Evolutionary conservation across 2,113 vertebrate genomes (phyloP), one percentile per base, ranked within the genome.

Genomic region (Siniperca knerii): DNA sequence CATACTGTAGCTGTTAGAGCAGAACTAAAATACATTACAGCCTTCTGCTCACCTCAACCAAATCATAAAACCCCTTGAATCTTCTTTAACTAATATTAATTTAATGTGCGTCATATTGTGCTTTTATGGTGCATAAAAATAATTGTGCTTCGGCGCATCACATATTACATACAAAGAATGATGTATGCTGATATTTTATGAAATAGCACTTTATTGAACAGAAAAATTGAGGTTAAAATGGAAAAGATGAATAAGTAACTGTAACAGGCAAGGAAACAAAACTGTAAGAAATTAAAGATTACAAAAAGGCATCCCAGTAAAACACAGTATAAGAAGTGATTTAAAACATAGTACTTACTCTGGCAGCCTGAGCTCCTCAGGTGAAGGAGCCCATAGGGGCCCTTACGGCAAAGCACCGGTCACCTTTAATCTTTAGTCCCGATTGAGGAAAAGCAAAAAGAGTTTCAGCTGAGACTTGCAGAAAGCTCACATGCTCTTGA

Each of bases 1-100:
- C 73, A 83, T 74, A 82, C 87, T 72, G 78, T 65, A 91, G 85
- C 88, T 87, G 81, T 79, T 77, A 77, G 84, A 86, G 87, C 83
- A 81, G 57, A 89, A 90, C 72, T 57, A 70, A 90, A 83, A 77
- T 25, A 86, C 71, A 75, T 71, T 21, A 48, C 69, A 44, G 79
- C 86, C 89, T 87, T 92, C 83, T 90, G 90, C 86, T 89, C 81
- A 61, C 71, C 76, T 83, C 37, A 58, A 20, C 58, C 42, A 68
- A 82, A 87, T 67, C 66, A 79, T 84, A 64, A 87, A 92, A 54
- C 25, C 66, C 13, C 52, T 35, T 15, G 15, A 83, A 81, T 72
- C 33, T 60, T 57, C 58, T 77, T 72, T 67, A 61, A 80, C 50
- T 71, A 58, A 76, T 71, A 65, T 52, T 65, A 35, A 50, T 74